Conservation (phyloP, 2,888 invertebrate species). For the Atrina japonica region DNA sequence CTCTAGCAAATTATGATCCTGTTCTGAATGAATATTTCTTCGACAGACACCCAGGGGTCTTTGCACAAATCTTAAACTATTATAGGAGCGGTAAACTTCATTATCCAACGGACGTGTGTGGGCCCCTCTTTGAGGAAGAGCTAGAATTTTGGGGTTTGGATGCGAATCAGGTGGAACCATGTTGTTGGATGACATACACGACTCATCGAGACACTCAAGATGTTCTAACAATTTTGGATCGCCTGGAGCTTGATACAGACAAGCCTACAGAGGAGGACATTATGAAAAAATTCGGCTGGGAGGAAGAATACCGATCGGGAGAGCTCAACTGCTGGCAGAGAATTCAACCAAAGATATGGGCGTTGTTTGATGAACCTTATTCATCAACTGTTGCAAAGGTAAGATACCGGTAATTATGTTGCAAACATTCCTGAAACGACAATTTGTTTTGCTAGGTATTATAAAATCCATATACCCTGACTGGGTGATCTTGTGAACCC, state of each 20-base stretch:
- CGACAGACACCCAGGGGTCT: conserved; percentile 95
- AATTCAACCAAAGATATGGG: conserved; percentile 98
- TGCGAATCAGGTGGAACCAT: conserved; percentile 99
- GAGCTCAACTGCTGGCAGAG: conserved; percentile 90
- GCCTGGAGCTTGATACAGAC: conserved; percentile 96
- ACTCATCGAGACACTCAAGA: conserved; percentile 97
- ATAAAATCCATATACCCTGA: too few relatives aligned
- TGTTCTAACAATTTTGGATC: conserved; percentile 97
- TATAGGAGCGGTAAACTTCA: conserved; percentile 99
- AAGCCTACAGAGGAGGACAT: conserved; percentile 98
- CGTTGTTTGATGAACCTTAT: conserved; percentile 99
- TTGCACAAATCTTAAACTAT: conserved; percentile 96
- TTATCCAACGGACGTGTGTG: conserved; percentile 99
- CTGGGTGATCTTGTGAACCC: too few relatives aligned
- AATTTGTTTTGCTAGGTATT: too few relatives aligned
- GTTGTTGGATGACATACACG: conserved; percentile 99
- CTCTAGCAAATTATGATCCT: conserved; percentile 99
- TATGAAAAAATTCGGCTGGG: conserved; percentile 93
- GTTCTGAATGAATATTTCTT: conserved; percentile 99
- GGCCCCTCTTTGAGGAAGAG: conserved; percentile 99
- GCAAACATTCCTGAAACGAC: too few relatives aligned
- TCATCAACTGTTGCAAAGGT: conserved; percentile 99
- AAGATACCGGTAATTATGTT: conserved; percentile 67
- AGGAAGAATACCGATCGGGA: conserved; percentile 82
- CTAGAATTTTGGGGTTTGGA: conserved; percentile 99